These are phyloP conservation scores for Microtus ochrogaster DNA, from an alignment of 2,113 vertebrate species.

Conservation along the genomic window DNA sequence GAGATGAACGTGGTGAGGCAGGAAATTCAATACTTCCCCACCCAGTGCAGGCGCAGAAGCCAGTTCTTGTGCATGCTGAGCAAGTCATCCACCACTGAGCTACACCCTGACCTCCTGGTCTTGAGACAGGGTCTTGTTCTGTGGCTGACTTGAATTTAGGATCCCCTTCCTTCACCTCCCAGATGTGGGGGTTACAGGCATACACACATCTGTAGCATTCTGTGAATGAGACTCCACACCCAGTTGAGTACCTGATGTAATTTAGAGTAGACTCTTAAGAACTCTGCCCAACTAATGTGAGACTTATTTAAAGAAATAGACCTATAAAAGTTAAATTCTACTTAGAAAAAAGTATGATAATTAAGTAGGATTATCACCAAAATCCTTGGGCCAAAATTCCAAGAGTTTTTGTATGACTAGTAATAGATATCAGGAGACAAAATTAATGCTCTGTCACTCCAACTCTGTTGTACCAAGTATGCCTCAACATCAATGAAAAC, in stretches of 20 bases:
- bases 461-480: conserved; percentile 12
- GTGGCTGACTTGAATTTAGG: neutral
- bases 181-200: neutral
- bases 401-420: conserved; percentile 41
- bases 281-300: conserved; percentile 58
- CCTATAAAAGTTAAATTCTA: conserved; percentile 45
- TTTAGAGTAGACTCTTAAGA: neutral
- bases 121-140: neutral
- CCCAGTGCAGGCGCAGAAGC: neutral
- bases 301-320: conserved; percentile 44
- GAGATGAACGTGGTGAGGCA: conserved; percentile 2
- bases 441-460: conserved; percentile 17
- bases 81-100: neutral
- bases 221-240: neutral
- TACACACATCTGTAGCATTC: neutral
- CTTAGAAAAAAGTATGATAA: neutral
- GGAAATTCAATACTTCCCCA: neutral
- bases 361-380: conserved; percentile 16
- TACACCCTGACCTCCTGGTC: neutral
- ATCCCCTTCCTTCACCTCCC: neutral
- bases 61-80: neutral
- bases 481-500: neutral
- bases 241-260: neutral
- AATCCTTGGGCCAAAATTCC: neutral
- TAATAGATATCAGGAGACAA: conserved; percentile 13